Evolutionary conservation across 2,888 invertebrate species (phyloP).

Genomic region (Nasonovia ribisnigri): DNA sequence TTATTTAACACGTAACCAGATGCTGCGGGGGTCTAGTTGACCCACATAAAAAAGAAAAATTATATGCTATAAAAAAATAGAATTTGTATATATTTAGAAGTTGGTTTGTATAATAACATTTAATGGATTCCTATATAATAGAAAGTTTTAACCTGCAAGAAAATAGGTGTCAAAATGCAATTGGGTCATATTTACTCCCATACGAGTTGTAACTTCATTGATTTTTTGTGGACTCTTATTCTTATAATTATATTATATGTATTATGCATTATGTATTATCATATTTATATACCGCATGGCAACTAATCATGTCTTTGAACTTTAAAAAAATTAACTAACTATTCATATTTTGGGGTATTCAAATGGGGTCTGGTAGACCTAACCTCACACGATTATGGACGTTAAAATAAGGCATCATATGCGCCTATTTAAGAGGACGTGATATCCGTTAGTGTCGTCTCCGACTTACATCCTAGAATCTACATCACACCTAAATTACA

Average conservation of each 20-base stretch:
- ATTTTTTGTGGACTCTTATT: no score
- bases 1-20: no score
- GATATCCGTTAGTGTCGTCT: no score
- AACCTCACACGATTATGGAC: no score
- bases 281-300: background rate
- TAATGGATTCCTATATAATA: background rate
- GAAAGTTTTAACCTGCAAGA: background rate
- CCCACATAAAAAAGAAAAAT: background rate
- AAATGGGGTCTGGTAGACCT: background rate
- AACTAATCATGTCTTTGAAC: background rate
- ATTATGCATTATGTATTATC: background rate
- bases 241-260: no score
- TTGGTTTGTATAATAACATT: background rate
- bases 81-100: background rate
- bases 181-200: no score
- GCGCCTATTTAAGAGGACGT: no score
- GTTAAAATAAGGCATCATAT: no score
- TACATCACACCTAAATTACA: no score
- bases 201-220: no score
- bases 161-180: background rate
- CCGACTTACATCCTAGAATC: no score
- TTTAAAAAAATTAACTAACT: background rate
- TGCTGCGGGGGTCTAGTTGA: background rate
- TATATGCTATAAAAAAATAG: background rate
- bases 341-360: background rate